Percentiles rank a stretch among this genome's conserved stretches.
These are phyloP conservation scores for Acleris holmiana DNA, from an alignment of 2,888 invertebrate species.

Conservation along the genomic window DNA sequence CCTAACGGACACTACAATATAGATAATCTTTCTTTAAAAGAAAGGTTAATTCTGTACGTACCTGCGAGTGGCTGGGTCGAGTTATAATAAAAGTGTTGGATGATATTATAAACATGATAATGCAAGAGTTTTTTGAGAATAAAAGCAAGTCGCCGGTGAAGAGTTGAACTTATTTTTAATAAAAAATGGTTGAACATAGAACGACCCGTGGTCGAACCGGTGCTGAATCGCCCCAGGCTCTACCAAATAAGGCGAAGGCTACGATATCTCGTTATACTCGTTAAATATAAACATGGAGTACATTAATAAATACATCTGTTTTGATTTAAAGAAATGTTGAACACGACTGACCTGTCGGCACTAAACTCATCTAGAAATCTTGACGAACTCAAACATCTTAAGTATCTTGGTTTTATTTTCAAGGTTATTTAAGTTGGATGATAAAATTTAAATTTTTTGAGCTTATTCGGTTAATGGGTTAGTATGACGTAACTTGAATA, in stretches of 20 bases:
- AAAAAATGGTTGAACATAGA: conserved; percentile 7
- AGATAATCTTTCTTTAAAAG: no score
- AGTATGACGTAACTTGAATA: no score
- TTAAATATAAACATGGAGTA: conserved; percentile 25
- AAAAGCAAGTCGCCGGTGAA: no score
- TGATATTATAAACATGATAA: no score
- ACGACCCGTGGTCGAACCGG: conserved; percentile 16
- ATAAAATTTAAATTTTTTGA: no score
- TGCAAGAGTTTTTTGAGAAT: no score
- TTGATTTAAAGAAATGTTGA: conserved; percentile 27
- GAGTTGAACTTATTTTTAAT: background rate
- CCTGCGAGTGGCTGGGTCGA: no score
- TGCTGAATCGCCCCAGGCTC: conserved; percentile 28
- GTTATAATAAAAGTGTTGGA: no score
- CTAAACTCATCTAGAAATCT: background rate
- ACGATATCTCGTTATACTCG: conserved; percentile 30
- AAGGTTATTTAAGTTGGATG: no score
- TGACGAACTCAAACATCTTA: background rate
- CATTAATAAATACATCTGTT: conserved; percentile 27
- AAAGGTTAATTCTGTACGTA: no score
- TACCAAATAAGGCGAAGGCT: conserved; percentile 34
- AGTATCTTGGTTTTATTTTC: background rate
- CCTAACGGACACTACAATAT: no score
- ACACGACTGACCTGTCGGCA: conserved; percentile 1
- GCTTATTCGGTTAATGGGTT: no score